These are phyloP conservation scores for Limenitis arthemis DNA, from an alignment of 2,888 invertebrate genomes.

Conservation along the genomic window DNA sequence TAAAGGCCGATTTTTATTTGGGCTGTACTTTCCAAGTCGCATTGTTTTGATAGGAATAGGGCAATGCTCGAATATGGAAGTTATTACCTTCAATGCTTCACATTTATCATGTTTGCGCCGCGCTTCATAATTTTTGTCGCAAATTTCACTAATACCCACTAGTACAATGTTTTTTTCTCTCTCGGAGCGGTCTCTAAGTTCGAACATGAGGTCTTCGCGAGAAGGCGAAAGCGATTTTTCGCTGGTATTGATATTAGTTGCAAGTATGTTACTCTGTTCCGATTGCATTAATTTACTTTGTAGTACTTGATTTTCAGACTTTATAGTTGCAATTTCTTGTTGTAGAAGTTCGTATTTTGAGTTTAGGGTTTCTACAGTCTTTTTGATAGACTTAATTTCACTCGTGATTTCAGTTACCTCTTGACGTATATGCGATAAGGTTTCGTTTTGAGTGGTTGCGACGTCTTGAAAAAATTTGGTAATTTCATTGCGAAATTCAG, in stretches of 20 bases:
- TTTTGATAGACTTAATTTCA: slow-evolving; percentile 11
- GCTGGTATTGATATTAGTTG: background rate
- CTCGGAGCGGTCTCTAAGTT: slow-evolving; percentile 24
- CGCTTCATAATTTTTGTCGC: slow-evolving; percentile 10
- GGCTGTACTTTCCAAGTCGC: slow-evolving; percentile 25
- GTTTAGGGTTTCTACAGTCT: slow-evolving; percentile 6
- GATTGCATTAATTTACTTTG: background rate
- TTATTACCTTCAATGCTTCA: slow-evolving; percentile 15
- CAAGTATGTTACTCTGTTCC: background rate
- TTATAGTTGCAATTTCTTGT: slow-evolving; percentile 17
- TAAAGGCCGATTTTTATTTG: slow-evolving; percentile 20
- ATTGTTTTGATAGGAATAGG: slow-evolving; percentile 22
- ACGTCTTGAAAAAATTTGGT: slow-evolving; percentile 13
- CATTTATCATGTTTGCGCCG: slow-evolving; percentile 17
- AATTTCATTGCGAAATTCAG: slow-evolving; percentile 11
- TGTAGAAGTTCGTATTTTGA: slow-evolving; percentile 10
- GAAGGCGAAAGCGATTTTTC: slow-evolving; percentile 8
- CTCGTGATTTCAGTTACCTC: slow-evolving; percentile 11
- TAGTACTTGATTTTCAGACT: slow-evolving; percentile 9
- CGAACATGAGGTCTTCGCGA: slow-evolving; percentile 24
- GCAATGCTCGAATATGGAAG: slow-evolving; percentile 11
- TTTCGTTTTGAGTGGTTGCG: slow-evolving; percentile 11
- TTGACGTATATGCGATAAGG: slow-evolving; percentile 6
- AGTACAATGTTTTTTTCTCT: slow-evolving; percentile 28
- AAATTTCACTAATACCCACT: slow-evolving; percentile 25